Percentiles rank a stretch among this genome's conserved stretches.
Evolutionary conservation across 2,888 invertebrate species (phyloP).

Genomic region (Microctonus aethiopoides): DNA sequence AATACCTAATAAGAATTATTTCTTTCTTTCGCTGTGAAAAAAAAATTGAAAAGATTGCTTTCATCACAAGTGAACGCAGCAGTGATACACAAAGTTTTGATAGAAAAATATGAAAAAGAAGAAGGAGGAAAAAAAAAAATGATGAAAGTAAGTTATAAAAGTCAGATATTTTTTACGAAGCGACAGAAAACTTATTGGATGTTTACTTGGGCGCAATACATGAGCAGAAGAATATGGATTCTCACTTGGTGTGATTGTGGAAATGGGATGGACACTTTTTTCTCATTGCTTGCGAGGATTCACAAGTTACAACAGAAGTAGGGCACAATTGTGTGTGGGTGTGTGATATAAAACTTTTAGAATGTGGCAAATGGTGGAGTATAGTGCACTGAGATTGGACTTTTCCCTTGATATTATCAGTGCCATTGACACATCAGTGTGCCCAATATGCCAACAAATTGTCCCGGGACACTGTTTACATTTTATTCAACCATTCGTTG

Average conservation of each 20-base stretch:
- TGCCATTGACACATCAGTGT: not conserved
- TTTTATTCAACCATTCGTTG: not conserved
- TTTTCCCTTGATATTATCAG: slow-evolving; percentile 8
- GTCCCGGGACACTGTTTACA: not conserved
- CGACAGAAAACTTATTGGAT: not conserved
- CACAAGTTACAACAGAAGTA: not conserved
- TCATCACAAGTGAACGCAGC: not conserved
- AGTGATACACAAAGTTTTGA: not conserved
- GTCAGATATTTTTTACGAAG: not conserved
- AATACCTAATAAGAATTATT: not conserved
- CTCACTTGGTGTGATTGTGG: slow-evolving; percentile 4
- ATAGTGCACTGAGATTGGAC: not conserved
- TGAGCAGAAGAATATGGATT: slow-evolving; percentile 4
- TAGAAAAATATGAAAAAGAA: not conserved
- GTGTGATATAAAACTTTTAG: slow-evolving; percentile 16
- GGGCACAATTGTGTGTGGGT: slow-evolving; percentile 11
- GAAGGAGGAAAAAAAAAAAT: not conserved
- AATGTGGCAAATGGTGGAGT: slow-evolving; percentile 5
- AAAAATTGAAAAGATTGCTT: not conserved
- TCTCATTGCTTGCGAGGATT: slow-evolving; percentile 7
- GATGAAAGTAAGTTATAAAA: not conserved
- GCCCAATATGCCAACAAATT: not conserved
- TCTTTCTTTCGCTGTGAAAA: not conserved
- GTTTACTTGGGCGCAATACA: not conserved
- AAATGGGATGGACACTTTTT: not conserved